Conservation (phyloP, 1,140 invertebrate genomes). For the Danaus melanippus region DNA sequence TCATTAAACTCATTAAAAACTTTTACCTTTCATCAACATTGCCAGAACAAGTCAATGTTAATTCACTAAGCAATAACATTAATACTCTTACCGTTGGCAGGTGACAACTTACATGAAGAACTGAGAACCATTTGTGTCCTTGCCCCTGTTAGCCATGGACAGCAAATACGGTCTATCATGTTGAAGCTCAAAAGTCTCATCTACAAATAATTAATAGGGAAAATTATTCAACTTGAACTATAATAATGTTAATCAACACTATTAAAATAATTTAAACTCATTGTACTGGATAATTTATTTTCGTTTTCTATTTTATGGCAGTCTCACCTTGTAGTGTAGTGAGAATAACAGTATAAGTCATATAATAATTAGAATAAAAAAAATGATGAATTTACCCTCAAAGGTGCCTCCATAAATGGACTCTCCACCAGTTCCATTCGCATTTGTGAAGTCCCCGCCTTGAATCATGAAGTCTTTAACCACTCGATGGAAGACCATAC, state of each 20-base stretch:
- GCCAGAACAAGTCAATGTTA: not conserved
- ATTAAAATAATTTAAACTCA: no score
- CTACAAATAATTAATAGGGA: slow-evolving; percentile 71
- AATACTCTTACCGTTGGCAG: slow-evolving; percentile 15
- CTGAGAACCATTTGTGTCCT: slow-evolving; percentile 98
- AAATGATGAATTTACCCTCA: slow-evolving; percentile 75
- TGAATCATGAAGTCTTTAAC: slow-evolving; percentile 96
- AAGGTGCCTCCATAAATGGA: slow-evolving; percentile 93
- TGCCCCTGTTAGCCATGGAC: slow-evolving; percentile 97
- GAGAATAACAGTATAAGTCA: no score
- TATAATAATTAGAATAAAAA: not conserved
- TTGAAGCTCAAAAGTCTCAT: slow-evolving; percentile 93
- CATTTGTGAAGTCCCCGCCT: slow-evolving; percentile 89
- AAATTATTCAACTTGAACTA: no score
- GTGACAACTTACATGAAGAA: slow-evolving; percentile 91
- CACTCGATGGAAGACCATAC: slow-evolving; percentile 90
- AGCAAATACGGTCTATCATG: slow-evolving; percentile 90
- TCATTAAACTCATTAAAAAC: not conserved
- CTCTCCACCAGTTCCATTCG: slow-evolving; percentile 93
- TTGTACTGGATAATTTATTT: no score
- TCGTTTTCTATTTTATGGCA: no score
- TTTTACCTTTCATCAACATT: not conserved
- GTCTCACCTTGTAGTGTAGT: no score
- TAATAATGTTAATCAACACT: not conserved
- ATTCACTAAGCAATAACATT: not conserved